A percentile compares a stretch with the other conserved stretches of the same genome.
These are phyloP conservation scores for Dione juno DNA, from an alignment of 2,888 invertebrate genomes.

Conservation along the genomic window DNA sequence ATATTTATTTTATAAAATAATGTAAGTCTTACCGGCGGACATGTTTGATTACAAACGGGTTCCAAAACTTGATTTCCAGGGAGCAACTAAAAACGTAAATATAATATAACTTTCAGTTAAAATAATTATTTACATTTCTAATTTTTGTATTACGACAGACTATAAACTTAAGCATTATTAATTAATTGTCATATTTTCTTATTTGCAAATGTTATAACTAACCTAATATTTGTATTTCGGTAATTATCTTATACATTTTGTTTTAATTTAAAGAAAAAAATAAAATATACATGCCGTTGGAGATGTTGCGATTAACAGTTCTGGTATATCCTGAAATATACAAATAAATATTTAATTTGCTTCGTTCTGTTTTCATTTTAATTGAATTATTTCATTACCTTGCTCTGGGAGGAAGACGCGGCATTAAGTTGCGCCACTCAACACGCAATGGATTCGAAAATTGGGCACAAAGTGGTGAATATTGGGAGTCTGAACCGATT, in stretches of 20 bases:
- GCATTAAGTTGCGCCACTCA: not conserved
- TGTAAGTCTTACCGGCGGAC: conserved; percentile 62
- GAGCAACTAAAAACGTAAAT: conserved; percentile 26
- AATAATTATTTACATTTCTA: no score
- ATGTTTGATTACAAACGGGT: conserved; percentile 60
- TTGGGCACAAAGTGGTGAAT: not conserved
- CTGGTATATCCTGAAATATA: conserved; percentile 53
- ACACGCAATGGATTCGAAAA: no score
- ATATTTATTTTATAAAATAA: no score
- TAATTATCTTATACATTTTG: not conserved
- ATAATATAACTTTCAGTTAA: no score
- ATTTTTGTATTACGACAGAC: no score
- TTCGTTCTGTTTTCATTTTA: no score
- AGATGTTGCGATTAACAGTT: conserved; percentile 53
- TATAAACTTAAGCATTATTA: no score
- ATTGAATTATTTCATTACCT: not conserved
- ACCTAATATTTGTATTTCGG: no score
- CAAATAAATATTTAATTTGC: not conserved
- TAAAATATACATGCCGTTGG: conserved; percentile 52
- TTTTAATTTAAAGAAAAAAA: not conserved
- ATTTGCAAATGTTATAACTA: no score
- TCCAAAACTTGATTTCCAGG: conserved; percentile 44
- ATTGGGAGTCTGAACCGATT: no score
- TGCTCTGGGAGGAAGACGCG: not conserved
- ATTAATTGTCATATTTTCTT: no score